Base-by-base conservation (phyloP, 1,140 invertebrate genomes). In the Maconellicoccus hirsutus region DNA sequence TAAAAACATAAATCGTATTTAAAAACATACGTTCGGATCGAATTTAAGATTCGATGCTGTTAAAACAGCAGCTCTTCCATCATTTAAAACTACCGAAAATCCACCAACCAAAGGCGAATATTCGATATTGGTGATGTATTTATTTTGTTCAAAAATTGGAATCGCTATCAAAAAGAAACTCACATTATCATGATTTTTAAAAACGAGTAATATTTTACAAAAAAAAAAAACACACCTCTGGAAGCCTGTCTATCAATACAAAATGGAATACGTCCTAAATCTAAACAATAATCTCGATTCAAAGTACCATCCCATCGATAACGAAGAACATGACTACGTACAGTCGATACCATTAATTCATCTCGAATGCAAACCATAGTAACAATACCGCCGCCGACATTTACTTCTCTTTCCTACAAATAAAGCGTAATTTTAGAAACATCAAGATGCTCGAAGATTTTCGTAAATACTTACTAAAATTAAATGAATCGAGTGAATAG, bases 71-170 rank as follows among this genome's bases (percentile, higher is more conserved):
- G 94, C 96, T 76, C 92, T 84, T 0, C 95, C 94, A 83, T 96
- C 93, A 75, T 92, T 97, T 19, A 99, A 84, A 19, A 98, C 94
- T 72, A 96, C 86, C 38, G 94, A 91, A 83, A 98, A 98, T 8
- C 96, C 97, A 69, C 96, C 96, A 72, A 98, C 88, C 27, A 98
- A 84, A 0, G 96, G 95, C 19, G 96, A 98, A 80, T 98, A 98
- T 79, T 98, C 94, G 78, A 98, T 90, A 74, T 92, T 88, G 66
- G 86, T 84, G 19, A 98, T 88, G 80, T 89, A 91, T 3, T 89
- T 87, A 78, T 89, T 89, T 72, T 86, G 84, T 77, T 90, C 88
- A 22, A 90, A 81, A 69, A 93, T 86, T 21, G 90, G 90, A 72
- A 91, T 83, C 75, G 90, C 91, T 84, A 73, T 75, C 83, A 74